Conservation (phyloP, 2,888 invertebrate species). For the Drosophila merina region DNA sequence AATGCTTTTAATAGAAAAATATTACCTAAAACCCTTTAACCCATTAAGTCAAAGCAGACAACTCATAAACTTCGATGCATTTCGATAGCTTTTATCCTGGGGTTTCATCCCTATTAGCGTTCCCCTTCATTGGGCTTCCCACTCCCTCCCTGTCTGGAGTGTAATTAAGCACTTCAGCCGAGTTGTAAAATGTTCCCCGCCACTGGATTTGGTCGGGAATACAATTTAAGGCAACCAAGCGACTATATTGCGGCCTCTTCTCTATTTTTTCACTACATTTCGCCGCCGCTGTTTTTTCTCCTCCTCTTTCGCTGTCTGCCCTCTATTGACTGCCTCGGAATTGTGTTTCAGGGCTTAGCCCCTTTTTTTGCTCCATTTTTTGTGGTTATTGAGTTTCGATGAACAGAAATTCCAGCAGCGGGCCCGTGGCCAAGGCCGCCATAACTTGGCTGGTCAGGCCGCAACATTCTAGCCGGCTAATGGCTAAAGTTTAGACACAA, state of each 20-base stretch:
- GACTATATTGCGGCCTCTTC: slow-evolving; percentile 39
- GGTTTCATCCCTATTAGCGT: not conserved
- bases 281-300: slow-evolving; percentile 3
- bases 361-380: not conserved
- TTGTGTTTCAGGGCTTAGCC: slow-evolving; percentile 43
- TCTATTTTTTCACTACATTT: slow-evolving; percentile 2
- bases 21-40: not conserved
- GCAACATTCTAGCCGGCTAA: slow-evolving; percentile 29
- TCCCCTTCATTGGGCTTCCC: not conserved
- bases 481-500: slow-evolving; percentile 28
- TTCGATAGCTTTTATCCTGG: not conserved
- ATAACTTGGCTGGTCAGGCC: slow-evolving; percentile 28
- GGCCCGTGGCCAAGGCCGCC: slow-evolving; percentile 30
- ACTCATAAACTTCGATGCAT: not conserved
- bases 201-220: slow-evolving; percentile 69
- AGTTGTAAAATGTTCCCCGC: slow-evolving; percentile 74
- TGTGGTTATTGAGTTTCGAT: slow-evolving; percentile 42
- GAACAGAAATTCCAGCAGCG: slow-evolving; percentile 25
- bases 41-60: not conserved
- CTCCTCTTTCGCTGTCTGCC: slow-evolving; percentile 41
- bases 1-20: not conserved
- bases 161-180: slow-evolving; percentile 73
- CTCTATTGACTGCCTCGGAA: slow-evolving; percentile 62
- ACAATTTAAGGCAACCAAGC: slow-evolving; percentile 75
- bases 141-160: slow-evolving; percentile 13